phyloP scores from a whole-genome alignment of 2,113 vertebrate genomes.

The Mirza zaza region DNA sequence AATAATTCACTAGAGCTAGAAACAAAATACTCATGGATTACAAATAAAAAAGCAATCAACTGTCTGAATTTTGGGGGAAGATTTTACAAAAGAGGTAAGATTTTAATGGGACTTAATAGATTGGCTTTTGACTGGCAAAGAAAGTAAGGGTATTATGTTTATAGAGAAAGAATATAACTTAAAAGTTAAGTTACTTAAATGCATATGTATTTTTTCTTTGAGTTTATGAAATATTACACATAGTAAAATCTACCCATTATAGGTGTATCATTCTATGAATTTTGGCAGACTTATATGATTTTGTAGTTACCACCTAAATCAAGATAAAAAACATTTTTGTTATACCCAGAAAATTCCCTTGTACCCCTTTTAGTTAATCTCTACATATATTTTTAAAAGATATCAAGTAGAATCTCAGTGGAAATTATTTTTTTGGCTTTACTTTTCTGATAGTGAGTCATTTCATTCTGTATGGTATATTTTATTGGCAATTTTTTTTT shows the following conservation, averaged over 20 bases:
- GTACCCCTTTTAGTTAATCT: not conserved
- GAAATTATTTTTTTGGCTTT: not conserved
- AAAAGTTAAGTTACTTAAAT: not conserved
- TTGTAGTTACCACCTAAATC: not conserved
- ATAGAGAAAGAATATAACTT: not conserved
- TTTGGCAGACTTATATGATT: not conserved
- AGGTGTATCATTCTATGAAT: not conserved
- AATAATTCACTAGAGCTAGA: not conserved
- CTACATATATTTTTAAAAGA: not conserved
- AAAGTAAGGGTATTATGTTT: not conserved
- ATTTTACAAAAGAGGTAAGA: not conserved
- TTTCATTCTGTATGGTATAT: not conserved
- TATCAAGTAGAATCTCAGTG: not conserved
- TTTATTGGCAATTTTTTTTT: not conserved
- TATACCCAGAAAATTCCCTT: not conserved
- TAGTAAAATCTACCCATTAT: not conserved
- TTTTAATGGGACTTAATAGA: not conserved
- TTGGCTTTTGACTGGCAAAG: not conserved
- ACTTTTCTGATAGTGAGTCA: not conserved
- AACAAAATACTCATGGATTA: not conserved
- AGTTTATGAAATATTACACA: not conserved
- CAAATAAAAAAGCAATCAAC: not conserved
- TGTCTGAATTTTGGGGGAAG: not conserved
- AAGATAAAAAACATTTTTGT: not conserved
- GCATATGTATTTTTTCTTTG: not conserved